phyloP scores from a whole-genome alignment of 1,140 invertebrate species.

The Teleopsis dalmanni region DNA sequence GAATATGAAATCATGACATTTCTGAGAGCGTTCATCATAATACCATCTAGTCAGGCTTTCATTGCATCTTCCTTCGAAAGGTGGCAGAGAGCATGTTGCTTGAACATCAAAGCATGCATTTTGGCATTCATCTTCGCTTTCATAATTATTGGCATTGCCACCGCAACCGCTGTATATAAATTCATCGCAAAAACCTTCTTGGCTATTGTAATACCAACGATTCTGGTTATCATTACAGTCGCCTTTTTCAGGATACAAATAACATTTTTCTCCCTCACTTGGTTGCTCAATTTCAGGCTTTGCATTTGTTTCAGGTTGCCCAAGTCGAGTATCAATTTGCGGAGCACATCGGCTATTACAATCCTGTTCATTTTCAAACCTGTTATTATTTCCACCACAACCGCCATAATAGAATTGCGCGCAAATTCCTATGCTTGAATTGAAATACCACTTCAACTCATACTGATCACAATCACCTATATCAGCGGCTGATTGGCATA shows the following conservation, averaged over 20 bases:
- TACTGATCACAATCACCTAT: constrained; percentile 73
- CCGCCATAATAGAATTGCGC: constrained; percentile 73
- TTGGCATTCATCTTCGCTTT: constrained; percentile 67
- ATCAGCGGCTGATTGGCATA: constrained; percentile 63
- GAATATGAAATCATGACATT: constrained; percentile 62
- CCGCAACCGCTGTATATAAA: constrained; percentile 79
- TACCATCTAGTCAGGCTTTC: constrained; percentile 60
- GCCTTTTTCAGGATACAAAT: constrained; percentile 58
- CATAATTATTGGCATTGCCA: constrained; percentile 82
- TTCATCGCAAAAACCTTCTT: constrained; percentile 67
- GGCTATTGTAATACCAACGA: constrained; percentile 73
- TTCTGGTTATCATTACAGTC: constrained; percentile 52
- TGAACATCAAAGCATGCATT: constrained; percentile 63
- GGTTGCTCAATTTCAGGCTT: constrained; percentile 9
- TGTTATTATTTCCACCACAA: constrained; percentile 74
- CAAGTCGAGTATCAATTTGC: constrained; percentile 15
- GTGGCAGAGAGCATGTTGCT: constrained; percentile 64
- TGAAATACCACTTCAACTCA: constrained; percentile 72
- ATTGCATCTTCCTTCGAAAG: constrained; percentile 53
- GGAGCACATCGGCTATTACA: constrained; percentile 65
- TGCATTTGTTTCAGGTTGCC: constrained; percentile 13
- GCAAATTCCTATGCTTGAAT: constrained; percentile 61
- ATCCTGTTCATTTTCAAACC: constrained; percentile 59
- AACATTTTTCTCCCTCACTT: constrained; percentile 48
- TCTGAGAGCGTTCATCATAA: constrained; percentile 58